A percentile compares a stretch with the other conserved stretches of the same genome.
phyloP scores from a whole-genome alignment of 2,797 vertebrate species.

The Acanthurus lineatus region DNA sequence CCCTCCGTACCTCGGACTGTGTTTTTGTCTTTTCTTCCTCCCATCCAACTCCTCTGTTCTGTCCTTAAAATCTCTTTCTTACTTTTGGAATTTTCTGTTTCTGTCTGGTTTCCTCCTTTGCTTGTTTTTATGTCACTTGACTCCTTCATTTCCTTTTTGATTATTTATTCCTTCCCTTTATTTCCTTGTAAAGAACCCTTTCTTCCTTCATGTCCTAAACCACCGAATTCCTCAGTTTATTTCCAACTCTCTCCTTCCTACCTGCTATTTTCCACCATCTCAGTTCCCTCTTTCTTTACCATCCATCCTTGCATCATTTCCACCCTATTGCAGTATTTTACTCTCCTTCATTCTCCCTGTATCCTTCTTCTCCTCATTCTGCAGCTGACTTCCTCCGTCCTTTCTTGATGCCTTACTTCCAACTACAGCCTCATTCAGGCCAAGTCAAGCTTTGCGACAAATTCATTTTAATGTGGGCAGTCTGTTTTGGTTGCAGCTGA shows the following conservation, averaged over 20 bases:
- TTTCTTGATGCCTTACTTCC: neutral
- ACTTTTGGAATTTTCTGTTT: neutral
- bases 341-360: neutral
- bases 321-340: neutral
- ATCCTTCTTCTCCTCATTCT: neutral
- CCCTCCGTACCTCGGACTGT: neutral
- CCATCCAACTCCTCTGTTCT: neutral
- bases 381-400: neutral
- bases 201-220: neutral
- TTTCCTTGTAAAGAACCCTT: neutral
- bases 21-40: too few relatives aligned
- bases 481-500: too few relatives aligned
- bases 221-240: neutral
- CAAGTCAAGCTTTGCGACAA: too few relatives aligned
- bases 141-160: neutral
- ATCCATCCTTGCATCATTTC: neutral
- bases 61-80: too few relatives aligned
- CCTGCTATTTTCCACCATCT: neutral
- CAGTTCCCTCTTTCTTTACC: neutral
- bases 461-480: too few relatives aligned
- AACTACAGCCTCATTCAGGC: neutral
- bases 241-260: neutral
- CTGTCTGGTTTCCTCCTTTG: neutral
- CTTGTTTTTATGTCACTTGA: too few relatives aligned
- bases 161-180: neutral